Conservation (phyloP, 2,888 invertebrate species). For the Tanytarsus gracilentus region DNA sequence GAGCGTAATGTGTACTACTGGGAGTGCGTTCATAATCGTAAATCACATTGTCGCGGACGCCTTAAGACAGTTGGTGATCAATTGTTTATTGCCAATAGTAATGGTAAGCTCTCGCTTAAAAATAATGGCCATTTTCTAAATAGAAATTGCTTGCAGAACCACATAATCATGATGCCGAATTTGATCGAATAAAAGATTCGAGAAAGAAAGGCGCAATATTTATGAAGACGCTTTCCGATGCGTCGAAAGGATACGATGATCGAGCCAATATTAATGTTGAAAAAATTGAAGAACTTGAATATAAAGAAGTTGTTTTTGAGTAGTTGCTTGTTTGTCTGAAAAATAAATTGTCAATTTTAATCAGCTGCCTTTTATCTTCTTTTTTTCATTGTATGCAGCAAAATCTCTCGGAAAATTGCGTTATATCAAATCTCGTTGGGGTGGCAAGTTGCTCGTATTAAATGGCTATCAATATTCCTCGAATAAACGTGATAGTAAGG, state of each 20-base stretch:
- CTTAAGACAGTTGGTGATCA: constrained; percentile 42
- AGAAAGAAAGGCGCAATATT: constrained; percentile 5
- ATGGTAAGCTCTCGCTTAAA: constrained; percentile 15
- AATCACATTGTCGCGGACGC: constrained; percentile 42
- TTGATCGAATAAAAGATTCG: constrained; percentile 4
- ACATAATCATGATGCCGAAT: constrained; percentile 12
- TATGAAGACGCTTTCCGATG: neutral
- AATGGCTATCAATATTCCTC: constrained; percentile 33
- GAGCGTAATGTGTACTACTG: constrained; percentile 41
- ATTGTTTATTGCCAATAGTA: constrained; percentile 42
- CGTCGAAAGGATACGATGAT: constrained; percentile 2
- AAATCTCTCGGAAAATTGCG: constrained; percentile 29
- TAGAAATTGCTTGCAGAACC: constrained; percentile 13
- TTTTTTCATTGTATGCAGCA: neutral
- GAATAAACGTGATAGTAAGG: constrained; percentile 33
- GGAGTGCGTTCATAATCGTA: constrained; percentile 44
- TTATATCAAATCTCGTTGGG: constrained; percentile 34
- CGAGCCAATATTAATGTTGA: constrained; percentile 3
- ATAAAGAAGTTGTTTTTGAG: neutral
- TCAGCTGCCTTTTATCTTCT: neutral
- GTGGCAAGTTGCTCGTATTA: constrained; percentile 33
- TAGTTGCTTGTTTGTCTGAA: neutral
- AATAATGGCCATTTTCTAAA: neutral
- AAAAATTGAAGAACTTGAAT: too few species aligned
- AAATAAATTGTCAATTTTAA: neutral